Conservation (phyloP, 2,888 invertebrate genomes). For the Marasmarcha lunaedactyla region DNA sequence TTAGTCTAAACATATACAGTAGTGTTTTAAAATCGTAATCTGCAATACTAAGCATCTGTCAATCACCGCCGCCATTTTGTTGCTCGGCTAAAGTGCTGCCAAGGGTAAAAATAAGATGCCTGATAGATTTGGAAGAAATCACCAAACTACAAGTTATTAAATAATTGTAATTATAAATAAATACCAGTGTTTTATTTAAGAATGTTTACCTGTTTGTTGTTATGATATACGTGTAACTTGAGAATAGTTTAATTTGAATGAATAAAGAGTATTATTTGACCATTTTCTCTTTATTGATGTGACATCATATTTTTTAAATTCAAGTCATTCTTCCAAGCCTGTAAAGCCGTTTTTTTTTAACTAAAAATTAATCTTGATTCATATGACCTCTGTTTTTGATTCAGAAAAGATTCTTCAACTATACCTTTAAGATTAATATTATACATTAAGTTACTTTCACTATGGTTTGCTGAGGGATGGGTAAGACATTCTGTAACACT, state of each 20-base stretch:
- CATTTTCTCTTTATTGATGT: no score
- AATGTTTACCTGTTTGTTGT: conserved; percentile 10
- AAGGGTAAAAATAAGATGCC: conserved; percentile 32
- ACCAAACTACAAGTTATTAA: conserved; percentile 33
- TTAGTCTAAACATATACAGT: conserved; percentile 42
- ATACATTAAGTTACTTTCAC: no score
- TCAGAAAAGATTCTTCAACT: no score
- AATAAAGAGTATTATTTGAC: not conserved
- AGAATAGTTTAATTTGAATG: conserved; percentile 2
- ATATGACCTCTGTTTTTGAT: no score
- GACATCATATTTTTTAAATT: no score
- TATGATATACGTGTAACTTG: conserved; percentile 2
- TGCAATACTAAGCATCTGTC: conserved; percentile 32
- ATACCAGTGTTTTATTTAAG: conserved; percentile 38
- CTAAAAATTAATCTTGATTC: no score
- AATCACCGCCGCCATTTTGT: conserved; percentile 25
- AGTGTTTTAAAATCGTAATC: conserved; percentile 33
- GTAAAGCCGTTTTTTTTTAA: no score
- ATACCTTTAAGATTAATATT: no score
- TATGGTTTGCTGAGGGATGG: no score
- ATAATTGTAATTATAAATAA: conserved; percentile 51
- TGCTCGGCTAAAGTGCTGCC: conserved; percentile 32
- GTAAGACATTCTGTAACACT: no score
- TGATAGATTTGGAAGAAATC: conserved; percentile 26
- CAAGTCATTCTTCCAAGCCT: no score